phyloP scores from a whole-genome alignment of 2,113 vertebrate genomes.

The Motacilla alba region DNA sequence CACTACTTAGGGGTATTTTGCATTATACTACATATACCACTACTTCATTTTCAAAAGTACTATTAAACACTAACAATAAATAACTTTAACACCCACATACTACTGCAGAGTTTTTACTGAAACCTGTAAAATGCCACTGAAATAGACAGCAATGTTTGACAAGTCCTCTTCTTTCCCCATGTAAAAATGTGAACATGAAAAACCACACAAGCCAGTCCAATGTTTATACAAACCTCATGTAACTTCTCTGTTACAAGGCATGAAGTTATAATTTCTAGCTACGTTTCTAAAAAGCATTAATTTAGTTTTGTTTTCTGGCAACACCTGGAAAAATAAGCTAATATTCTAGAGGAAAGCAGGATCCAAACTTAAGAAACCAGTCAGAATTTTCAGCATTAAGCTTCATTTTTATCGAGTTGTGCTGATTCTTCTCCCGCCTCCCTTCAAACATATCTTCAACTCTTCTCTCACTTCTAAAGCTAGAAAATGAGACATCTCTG shows the following conservation, averaged over 20 bases:
- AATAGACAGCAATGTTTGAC: background rate
- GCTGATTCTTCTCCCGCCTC: background rate
- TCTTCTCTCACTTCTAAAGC: background rate
- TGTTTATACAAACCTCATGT: background rate
- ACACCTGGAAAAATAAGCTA: background rate
- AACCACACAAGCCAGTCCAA: background rate
- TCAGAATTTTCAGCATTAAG: background rate
- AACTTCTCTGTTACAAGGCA: background rate
- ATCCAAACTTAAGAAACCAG: background rate
- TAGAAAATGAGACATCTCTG: background rate
- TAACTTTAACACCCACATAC: background rate
- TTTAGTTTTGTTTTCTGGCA: background rate
- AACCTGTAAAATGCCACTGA: constrained; percentile 6
- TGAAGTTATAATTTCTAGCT: background rate
- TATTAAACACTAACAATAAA: background rate
- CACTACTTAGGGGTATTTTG: background rate
- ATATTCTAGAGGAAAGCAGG: background rate
- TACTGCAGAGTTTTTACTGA: background rate
- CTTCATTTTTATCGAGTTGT: background rate
- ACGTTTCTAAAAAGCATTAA: background rate
- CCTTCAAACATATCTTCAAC: background rate
- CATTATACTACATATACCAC: background rate
- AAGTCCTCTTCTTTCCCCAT: background rate
- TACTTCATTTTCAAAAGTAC: constrained; percentile 27
- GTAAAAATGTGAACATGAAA: background rate